phyloP scores from a whole-genome alignment of 2,113 vertebrate genomes.

The Chrysochloris asiatica region DNA sequence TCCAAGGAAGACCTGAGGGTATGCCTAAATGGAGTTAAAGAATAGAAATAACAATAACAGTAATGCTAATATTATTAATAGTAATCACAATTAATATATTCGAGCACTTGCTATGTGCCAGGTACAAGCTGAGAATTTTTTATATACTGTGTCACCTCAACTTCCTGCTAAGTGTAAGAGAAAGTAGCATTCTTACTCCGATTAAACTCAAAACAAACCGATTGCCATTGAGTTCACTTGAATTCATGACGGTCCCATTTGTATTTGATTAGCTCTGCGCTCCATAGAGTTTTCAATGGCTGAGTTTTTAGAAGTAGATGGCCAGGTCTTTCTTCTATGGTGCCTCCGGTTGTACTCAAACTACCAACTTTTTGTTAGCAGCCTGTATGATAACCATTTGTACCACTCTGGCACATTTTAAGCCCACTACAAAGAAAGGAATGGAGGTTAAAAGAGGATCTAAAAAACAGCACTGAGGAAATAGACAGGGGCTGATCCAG shows the following conservation, averaged over 20 bases:
- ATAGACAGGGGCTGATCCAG: background rate
- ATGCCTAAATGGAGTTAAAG: background rate
- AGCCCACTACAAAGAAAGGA: background rate
- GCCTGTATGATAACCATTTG: background rate
- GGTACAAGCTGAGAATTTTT: background rate
- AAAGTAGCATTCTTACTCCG: background rate
- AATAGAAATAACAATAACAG: too few species aligned
- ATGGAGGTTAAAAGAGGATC: background rate
- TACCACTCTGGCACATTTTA: background rate
- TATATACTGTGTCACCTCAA: background rate
- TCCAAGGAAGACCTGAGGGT: background rate
- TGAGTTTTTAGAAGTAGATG: background rate
- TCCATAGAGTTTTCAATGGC: background rate
- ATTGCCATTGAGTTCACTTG: background rate
- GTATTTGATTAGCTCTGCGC: background rate
- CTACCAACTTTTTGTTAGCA: background rate
- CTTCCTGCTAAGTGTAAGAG: background rate
- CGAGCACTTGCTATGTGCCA: background rate
- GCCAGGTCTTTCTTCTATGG: background rate
- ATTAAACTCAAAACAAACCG: background rate
- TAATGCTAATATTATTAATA: background rate
- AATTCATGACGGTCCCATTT: background rate
- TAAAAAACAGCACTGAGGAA: background rate
- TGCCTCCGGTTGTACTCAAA: background rate
- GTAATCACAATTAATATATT: background rate